Percentiles rank a stretch among this genome's conserved stretches.
These are phyloP conservation scores for Thamnophis elegans DNA, from an alignment of 2,797 vertebrate genomes.

Conservation along the genomic window DNA sequence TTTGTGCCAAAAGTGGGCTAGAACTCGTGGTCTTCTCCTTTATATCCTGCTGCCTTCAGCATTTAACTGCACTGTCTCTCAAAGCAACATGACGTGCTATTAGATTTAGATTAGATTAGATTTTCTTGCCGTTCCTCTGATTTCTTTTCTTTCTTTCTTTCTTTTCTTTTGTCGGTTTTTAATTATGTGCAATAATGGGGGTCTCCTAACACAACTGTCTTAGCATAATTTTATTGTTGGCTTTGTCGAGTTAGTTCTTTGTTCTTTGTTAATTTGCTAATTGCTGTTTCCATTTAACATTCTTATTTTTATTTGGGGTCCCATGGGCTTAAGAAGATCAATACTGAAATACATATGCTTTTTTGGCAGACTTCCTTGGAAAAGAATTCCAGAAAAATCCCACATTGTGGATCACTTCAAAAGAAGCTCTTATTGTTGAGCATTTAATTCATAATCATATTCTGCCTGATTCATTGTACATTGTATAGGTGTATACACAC, in stretches of 20 bases:
- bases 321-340: neutral
- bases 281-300: neutral
- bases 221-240: neutral
- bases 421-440: neutral
- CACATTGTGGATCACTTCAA: neutral
- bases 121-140: neutral
- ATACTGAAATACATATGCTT: neutral
- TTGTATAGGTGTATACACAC: too few relatives aligned
- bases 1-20: neutral
- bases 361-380: neutral
- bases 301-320: neutral
- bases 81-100: neutral
- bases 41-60: neutral
- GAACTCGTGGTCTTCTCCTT: neutral
- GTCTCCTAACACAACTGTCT: neutral
- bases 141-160: neutral
- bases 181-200: neutral
- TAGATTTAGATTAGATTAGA: too few relatives aligned
- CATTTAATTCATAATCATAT: neutral
- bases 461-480: too few relatives aligned
- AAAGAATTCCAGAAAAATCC: neutral
- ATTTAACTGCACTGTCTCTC: neutral
- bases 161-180: neutral
- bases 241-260: neutral
- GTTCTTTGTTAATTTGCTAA: neutral